Conservation (phyloP, 2,888 invertebrate genomes). For the Drosophila flavopinicola region DNA sequence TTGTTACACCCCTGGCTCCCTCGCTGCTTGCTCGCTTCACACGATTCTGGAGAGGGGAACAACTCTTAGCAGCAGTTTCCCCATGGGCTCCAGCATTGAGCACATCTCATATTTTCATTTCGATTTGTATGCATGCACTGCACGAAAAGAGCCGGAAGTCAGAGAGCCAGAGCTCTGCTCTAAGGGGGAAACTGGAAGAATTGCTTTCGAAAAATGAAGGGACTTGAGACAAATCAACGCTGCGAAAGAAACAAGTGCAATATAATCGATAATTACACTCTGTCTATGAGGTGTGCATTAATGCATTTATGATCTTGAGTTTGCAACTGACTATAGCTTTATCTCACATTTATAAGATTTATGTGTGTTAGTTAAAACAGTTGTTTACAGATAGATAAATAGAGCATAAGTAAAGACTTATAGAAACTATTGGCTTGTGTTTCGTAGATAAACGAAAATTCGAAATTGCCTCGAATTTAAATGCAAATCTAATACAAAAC, state of each 20-base stretch:
- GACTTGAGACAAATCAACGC: slow-evolving; percentile 2
- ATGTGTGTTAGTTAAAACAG: too few relatives aligned
- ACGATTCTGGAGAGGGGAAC: slow-evolving; percentile 3
- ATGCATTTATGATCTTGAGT: too few relatives aligned
- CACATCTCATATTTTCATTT: slow-evolving; percentile 52
- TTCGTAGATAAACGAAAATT: too few relatives aligned
- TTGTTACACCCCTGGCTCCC: slow-evolving; percentile 16
- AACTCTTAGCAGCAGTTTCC: slow-evolving; percentile 31
- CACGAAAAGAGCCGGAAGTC: not conserved
- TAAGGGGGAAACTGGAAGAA: not conserved
- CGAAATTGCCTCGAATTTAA: too few relatives aligned
- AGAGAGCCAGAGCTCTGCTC: not conserved
- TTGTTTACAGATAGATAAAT: too few relatives aligned
- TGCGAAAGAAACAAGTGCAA: slow-evolving; percentile 9
- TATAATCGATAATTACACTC: not conserved
- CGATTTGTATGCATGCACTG: slow-evolving; percentile 16
- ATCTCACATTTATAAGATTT: too few relatives aligned
- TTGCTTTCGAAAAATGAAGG: slow-evolving; percentile 1
- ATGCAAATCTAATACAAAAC: too few relatives aligned
- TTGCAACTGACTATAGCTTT: too few relatives aligned
- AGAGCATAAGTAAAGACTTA: too few relatives aligned
- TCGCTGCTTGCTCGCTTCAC: slow-evolving; percentile 21
- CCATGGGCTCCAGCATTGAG: slow-evolving; percentile 29
- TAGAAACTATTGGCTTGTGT: too few relatives aligned
- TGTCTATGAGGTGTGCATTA: not conserved